Conservation (phyloP, 1,140 invertebrate species). For the Panulirus ornatus region DNA sequence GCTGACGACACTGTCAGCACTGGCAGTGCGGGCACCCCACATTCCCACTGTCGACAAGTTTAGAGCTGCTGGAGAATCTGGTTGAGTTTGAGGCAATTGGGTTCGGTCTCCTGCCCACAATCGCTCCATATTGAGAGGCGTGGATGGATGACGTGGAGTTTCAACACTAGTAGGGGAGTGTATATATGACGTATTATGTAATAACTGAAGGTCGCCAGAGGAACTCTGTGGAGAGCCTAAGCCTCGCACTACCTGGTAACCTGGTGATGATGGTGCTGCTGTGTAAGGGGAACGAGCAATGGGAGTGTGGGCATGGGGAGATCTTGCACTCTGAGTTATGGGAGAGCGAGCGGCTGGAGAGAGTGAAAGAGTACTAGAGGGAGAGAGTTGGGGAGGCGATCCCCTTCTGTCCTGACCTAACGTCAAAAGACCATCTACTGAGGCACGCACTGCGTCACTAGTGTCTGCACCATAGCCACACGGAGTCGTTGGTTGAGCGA, state of each 20-base stretch:
- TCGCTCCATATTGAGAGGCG: conserved; percentile 92
- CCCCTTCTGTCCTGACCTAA: conserved; percentile 82
- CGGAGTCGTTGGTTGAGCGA: conserved; percentile 70
- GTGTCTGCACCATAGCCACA: conserved; percentile 63
- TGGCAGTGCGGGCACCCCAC: conserved; percentile 53
- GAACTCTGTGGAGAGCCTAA: conserved; percentile 53
- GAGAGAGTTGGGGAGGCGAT: conserved; percentile 73
- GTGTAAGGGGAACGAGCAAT: conserved; percentile 65
- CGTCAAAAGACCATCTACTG: conserved; percentile 89
- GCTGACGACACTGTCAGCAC: conserved; percentile 21
- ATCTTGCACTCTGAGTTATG: conserved; percentile 58
- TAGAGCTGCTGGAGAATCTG: conserved; percentile 75
- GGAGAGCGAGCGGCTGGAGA: conserved; percentile 70
- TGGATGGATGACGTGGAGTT: conserved; percentile 76
- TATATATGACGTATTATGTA: conserved; percentile 71
- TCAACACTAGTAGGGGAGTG: conserved; percentile 71
- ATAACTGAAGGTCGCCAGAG: conserved; percentile 37
- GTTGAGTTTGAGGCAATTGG: conserved; percentile 83
- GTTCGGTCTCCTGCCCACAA: conserved; percentile 92
- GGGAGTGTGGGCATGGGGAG: conserved; percentile 66
- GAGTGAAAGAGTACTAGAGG: conserved; percentile 62
- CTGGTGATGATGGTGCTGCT: conserved; percentile 60
- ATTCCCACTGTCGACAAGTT: conserved; percentile 76
- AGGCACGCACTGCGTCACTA: conserved; percentile 83
- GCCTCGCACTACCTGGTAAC: conserved; percentile 50